Evolutionary conservation across 2,888 invertebrate genomes (phyloP).

Genomic region (Stramonita haemastoma): DNA sequence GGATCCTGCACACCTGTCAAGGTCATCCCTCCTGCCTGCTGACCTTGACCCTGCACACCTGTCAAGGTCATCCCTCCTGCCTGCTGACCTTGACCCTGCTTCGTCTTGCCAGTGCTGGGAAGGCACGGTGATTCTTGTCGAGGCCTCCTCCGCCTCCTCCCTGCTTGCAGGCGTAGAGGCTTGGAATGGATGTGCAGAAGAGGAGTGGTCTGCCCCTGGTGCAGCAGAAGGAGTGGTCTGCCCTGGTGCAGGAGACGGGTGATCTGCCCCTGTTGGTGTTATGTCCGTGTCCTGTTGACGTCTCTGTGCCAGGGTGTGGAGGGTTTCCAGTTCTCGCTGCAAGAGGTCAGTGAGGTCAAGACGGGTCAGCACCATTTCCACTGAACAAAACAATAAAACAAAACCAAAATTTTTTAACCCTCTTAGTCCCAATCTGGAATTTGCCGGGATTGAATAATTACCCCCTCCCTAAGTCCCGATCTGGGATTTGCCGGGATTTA

Average conservation of each 20-base stretch:
- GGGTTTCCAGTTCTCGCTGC: slow-evolving; percentile 53
- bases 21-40: neutral
- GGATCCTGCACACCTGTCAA: neutral
- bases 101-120: slow-evolving; percentile 16
- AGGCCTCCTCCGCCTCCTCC: neutral
- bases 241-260: neutral
- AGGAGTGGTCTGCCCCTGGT: neutral
- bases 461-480: too few species aligned
- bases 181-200: neutral
- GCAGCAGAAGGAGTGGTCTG: neutral
- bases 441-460: too few species aligned
- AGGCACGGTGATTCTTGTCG: neutral
- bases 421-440: too few species aligned
- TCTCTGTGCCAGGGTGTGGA: slow-evolving; percentile 25
- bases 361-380: slow-evolving; percentile 67
- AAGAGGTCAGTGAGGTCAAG: slow-evolving; percentile 66
- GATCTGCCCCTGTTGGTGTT: neutral
- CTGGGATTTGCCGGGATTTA: too few species aligned
- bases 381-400: slow-evolving; percentile 57
- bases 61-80: neutral
- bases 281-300: neutral
- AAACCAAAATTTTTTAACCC: too few species aligned
- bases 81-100: too few species aligned
- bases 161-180: neutral
- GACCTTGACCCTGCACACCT: too few species aligned